Evolutionary conservation across 1,140 invertebrate species (phyloP), one percentile per base, ranked within the genome.

Genomic region (Drosophila pseudoananassae): DNA sequence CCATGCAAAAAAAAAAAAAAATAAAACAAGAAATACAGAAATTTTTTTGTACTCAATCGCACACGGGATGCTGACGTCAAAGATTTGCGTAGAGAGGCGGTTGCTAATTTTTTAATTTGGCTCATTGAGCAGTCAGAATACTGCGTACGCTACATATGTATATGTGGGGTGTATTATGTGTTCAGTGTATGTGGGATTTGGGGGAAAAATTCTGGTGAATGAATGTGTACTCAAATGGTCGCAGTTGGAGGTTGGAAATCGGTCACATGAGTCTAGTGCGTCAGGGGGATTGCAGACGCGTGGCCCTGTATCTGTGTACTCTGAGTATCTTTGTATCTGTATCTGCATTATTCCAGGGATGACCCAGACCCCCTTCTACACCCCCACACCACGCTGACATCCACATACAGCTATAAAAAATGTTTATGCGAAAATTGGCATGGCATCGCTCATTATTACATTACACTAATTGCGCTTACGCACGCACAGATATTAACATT

Each of bases 401-500:
- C 36, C 36, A 49, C 23, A 45, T 12, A 50, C 20, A 8, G 15
- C 51, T 53, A 51, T 65, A 78, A 47, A 43, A 78, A 72, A 58
- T 58, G 65, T 56, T 66, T 63, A 65, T 66, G 61, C 53, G 51
- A 50, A 70, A 72, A 60, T 78, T 78, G 76, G 61, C 68, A 60
- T 61, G 58, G 63, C 81, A 85, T 85, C 76, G 73, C 68, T 83
- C 76, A 79, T 70, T 79, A 84, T 80, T 73, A 49, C 72, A 68
- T 84, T 83, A 88, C 83, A 88, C 83, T 88, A 88, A 88, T 88
- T 88, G 78, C 83, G 76, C 76, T 88, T 88, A 88, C 72, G 83
- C 83, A 88, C 72, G 82, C 82, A 82, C 75, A 66, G 75, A 79
- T 46, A 20, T 20, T 17, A 20, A 46, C 17, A 20, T 20, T 20